Base-by-base conservation (phyloP, 2,797 vertebrate species). In the Botia almorhae region DNA sequence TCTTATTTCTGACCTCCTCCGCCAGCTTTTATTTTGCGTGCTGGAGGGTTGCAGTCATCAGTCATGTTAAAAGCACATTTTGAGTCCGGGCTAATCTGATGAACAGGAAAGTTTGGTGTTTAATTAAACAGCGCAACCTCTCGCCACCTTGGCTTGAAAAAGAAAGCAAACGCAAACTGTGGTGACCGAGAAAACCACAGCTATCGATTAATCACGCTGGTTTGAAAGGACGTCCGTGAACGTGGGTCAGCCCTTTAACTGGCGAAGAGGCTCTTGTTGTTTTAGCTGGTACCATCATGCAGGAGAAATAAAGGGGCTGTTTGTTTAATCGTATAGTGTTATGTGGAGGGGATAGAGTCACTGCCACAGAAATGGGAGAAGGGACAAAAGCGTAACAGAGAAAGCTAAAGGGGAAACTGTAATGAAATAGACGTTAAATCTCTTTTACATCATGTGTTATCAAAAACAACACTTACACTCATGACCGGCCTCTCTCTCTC, bases 131-230 rank as follows among this genome's bases (percentile, higher is more conserved):
- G 7, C 61, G 1, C 11, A 76, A 82, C 51, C 43, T 43, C 33
- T 56, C 6, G 21, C 36, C 67, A 70, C 58, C 36, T 71, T 13
- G n/a, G 46, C 50, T 43, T 83, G 77, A 82, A 82, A 83, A 61
- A 51, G 63, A 85, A 71, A 36, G 78, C 60, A 85, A 84, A 87
- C 83, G 17, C 39, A 68, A 26, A 67, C 23, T 84, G 77, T 82
- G 74, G 81, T 78, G 77, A 79, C 83, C 75, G 55, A 79, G 81
- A 80, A 84, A 87, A 82, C 82, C 74, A 19, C 76, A 74, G 87
- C 87, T 90, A 85, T 87, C 87, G 90, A 92, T 91, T 90, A 91
- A 89, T 92, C 91, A 88, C 82, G 51, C 74, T 79, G 85, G 83
- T 86, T 89, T 89, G 86, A 84, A 91, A 89, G 80, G 82, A 84